Base-by-base conservation (phyloP, 2,113 vertebrate species). In the Sebastes schlegelii region DNA sequence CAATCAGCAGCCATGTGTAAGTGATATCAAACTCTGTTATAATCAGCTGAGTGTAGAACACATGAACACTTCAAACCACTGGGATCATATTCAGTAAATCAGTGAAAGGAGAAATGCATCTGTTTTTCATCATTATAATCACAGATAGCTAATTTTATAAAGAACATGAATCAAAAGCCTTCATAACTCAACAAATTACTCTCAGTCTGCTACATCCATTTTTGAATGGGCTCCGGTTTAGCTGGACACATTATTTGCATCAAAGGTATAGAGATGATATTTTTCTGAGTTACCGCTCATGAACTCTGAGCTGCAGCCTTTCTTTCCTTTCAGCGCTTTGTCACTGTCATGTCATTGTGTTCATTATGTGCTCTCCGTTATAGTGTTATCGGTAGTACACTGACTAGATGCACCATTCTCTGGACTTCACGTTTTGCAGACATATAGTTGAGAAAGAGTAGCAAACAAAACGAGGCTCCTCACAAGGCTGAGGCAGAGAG, bases 381-480 rank as follows among this genome's bases (percentile, higher is more conserved):
- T 46, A 46, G 16, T 40, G 43, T 10, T 67, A 11, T 66, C 34
- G 68, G 12, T 23, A 3, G 16, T 4, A 9, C 14, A 34, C 46
- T 66, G 26, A 74, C 34, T 54, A 9, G 14, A 21, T 51, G 51
- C 61, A 43, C 6, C 10, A 48, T 40, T 55, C 63, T 48, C n/a
- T 45, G 26, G 34, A 19, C 57, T 8, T 54, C 26, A 34, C 34
- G 34, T 63, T 45, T 58, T 54, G 57, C 14, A 57, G 49, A 54
- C 52, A 55, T 40, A 66, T 11, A 51, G 19, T 57, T 58, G 21
- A 26, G 46, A 23, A 74, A 57, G 19, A 42, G 62, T 67, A 60
- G 11, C 42, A 58, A 55, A 73, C 49, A 58, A 74, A 74, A 86
- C 21, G 21, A 43, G 51, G 12, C 64, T 74, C 40, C 21, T 23